phyloP scores from a whole-genome alignment of 2,888 invertebrate genomes.

The Scaptomyza polygonia region DNA sequence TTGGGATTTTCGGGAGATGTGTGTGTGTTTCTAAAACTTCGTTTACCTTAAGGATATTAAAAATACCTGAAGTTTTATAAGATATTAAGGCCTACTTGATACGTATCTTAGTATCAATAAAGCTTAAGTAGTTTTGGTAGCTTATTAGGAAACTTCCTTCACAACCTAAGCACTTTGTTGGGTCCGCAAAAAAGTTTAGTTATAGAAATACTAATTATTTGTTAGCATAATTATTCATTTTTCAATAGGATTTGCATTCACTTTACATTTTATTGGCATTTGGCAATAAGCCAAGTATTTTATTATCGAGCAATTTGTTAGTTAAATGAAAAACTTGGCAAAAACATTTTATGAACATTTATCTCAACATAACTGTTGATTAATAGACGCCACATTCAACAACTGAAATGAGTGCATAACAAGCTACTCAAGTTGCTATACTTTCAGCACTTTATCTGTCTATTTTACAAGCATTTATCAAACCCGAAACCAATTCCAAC shows the following conservation, averaged over 20 bases:
- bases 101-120: too few species aligned
- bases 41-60: too few species aligned
- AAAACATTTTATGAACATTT: background rate
- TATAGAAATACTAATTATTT: background rate
- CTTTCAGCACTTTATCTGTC: conserved; percentile 23
- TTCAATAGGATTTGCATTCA: background rate
- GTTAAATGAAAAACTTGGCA: background rate
- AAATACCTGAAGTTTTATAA: too few species aligned
- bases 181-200: too few species aligned
- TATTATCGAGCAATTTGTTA: conserved; percentile 35
- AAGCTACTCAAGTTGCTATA: conserved; percentile 17
- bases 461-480: conserved; percentile 35
- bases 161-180: too few species aligned
- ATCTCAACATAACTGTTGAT: conserved; percentile 23
- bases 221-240: background rate
- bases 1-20: conserved; percentile 13
- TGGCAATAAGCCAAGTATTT: background rate
- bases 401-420: background rate
- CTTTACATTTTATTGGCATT: too few species aligned
- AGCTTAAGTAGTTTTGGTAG: too few species aligned
- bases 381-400: conserved; percentile 19
- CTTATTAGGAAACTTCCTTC: too few species aligned
- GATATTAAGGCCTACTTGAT: too few species aligned
- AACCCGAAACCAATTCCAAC: conserved; percentile 16
- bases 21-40: too few species aligned